phyloP scores from a whole-genome alignment of 2,888 invertebrate genomes.

The Morpho helenor region DNA sequence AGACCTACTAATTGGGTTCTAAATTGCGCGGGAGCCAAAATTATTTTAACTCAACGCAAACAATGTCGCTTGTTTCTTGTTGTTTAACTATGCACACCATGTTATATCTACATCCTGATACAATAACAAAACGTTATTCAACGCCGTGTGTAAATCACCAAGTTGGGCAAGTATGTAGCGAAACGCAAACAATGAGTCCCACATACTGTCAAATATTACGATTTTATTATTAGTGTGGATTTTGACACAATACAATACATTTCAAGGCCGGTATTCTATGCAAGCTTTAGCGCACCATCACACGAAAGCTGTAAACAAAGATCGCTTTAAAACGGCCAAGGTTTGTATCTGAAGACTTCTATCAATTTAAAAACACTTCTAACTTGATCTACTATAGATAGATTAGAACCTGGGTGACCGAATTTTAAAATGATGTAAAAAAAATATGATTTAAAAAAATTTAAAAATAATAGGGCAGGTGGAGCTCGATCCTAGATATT shows the following conservation, averaged over 20 bases:
- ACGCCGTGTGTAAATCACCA: constrained; percentile 11
- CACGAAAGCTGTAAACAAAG: background rate
- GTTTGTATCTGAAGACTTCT: background rate
- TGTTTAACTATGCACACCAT: constrained; percentile 9
- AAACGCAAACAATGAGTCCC: constrained; percentile 26
- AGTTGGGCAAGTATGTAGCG: constrained; percentile 10
- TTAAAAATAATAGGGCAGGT: no score
- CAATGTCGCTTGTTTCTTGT: constrained; percentile 11
- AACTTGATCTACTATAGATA: no score
- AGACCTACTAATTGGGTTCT: background rate
- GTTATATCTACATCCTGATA: constrained; percentile 15
- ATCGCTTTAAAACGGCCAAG: background rate
- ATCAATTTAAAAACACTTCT: no score
- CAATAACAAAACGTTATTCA: constrained; percentile 12
- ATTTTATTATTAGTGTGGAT: constrained; percentile 30
- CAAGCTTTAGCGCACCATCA: constrained; percentile 25
- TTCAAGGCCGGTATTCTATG: constrained; percentile 28
- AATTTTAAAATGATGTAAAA: no score
- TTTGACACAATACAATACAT: constrained; percentile 31
- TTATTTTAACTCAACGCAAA: constrained; percentile 12
- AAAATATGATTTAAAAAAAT: no score
- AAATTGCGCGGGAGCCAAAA: constrained; percentile 4
- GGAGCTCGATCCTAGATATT: no score
- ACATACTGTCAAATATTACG: constrained; percentile 24
- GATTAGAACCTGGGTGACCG: no score